Evolutionary conservation across 1,140 invertebrate genomes (phyloP), one percentile per base, ranked within the genome.

Genomic region (Drosophila sturtevanti): DNA sequence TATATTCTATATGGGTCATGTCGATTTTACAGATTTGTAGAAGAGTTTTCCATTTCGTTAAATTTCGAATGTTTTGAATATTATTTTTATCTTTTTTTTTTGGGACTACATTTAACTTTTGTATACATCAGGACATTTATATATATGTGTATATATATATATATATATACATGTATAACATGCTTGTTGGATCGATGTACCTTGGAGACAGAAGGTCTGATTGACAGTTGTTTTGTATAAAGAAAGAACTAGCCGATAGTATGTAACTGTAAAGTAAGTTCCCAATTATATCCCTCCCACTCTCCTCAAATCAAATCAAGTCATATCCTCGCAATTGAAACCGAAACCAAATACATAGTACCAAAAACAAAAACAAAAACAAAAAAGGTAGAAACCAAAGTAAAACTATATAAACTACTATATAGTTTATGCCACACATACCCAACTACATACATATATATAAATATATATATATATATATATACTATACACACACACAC

Each of bases 321-420:
- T 74, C 64, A 73, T 67, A 72, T 87, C 74, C 75, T 79, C 67
- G 74, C 74, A 75, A 81, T 65, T 35, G 72, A 59, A 68, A 74
- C 61, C 35, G 59, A 54, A 61, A 72, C 38, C 35, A 59, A 67
- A 72, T 22, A 41, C 34, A 60, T 41, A 60, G 34, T 38, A 64
- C 77, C 72, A 38, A 63, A 72, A 70, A 31, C 58, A 37, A 80
- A 76, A 72, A 34, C 63, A 62, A 72, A 79, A 59, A 75, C 34
- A 22, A 63, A 76, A 74, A 69, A 69, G 22, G 48, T 70, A 37
- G 41, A 16, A 5, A 60, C 16, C 7, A 3, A 60, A 18, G 12
- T 44, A 48, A 41, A 41, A 76, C 67, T 75, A 64, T 24, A 24
- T 24, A 24, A 24, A 3, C 22, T 62, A 68, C 37, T 89, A 80